Evolutionary conservation across 2,113 vertebrate species (phyloP), one percentile per base, ranked within the genome.

Genomic region (Crotalus tigris): DNA sequence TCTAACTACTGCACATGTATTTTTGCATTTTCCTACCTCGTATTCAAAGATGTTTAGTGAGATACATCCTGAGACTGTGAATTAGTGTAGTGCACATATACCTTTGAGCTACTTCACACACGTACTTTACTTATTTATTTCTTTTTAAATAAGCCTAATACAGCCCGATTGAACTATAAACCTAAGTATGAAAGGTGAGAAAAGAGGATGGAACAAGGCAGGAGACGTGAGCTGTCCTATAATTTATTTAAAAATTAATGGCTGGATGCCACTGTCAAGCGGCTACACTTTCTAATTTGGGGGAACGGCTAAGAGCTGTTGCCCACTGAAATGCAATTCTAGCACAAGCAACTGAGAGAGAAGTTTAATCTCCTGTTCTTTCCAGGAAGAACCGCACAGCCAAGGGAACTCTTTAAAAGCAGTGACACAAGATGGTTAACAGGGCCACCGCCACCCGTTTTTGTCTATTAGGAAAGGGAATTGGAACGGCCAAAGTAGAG

Each of bases 211-310:
- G 24, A 92, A 90, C 86, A 3, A 90, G 12, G 89, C 0, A 87
- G 1, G 61, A 64, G 93, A 89, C 0, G 1, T 93, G 8, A 92
- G 49, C 23, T 89, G 5, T 33, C 87, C 57, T 11, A 46, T 90
- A 54, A 93, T 26, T 91, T 94, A 93, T 69, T 94, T 95, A 94
- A 96, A 94, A 91, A 94, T 29, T 89, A 95, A 91, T 26, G 26
- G 5, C 59, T 95, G 55, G 3, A 94, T 0, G 0, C 39, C 93
- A 55, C 59, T 92, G 55, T 0, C 93, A 7, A 94, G 10, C 1
- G 91, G 23, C 29, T 90, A 2, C 12, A 33, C 92, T 94, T 96
- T 91, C 85, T 93, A 91, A 94, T 64, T 93, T 69, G 2, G 92
- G 90, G 61, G 8, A 94, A 87, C 0, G 91, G 15, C 89, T 93